These are phyloP conservation scores for Salvator merianae DNA, from an alignment of 2,113 vertebrate species.

Conservation along the genomic window DNA sequence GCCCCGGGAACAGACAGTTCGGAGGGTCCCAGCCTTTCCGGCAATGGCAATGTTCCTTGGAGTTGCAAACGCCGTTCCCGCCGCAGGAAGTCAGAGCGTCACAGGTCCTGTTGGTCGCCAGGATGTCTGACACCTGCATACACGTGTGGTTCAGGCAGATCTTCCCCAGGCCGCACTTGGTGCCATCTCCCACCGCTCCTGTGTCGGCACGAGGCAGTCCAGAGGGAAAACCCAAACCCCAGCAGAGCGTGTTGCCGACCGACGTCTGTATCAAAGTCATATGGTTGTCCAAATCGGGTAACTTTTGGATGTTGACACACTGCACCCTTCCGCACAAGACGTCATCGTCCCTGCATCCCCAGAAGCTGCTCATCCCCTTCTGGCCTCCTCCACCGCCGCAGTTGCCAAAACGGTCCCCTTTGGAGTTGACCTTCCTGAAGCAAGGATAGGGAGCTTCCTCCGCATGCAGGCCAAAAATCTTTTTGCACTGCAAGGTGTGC, in stretches of 20 bases:
- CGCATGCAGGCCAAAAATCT: slow-evolving; percentile 11
- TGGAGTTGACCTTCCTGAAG: slow-evolving; percentile 25
- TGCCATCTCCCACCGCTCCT: not conserved
- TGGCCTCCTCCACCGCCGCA: slow-evolving; percentile 13
- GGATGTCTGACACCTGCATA: not conserved
- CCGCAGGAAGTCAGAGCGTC: not conserved
- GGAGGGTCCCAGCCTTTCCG: slow-evolving; percentile 78
- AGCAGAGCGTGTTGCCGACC: slow-evolving; percentile 17
- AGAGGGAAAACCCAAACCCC: slow-evolving; percentile 33
- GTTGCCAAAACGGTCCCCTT: slow-evolving; percentile 62
- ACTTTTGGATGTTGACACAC: not conserved
- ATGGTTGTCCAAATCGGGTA: slow-evolving; percentile 17
- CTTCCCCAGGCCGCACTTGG: slow-evolving; percentile 7
- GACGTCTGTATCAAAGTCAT: slow-evolving; percentile 32
- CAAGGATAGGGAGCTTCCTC: not conserved
- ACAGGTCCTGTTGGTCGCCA: slow-evolving; percentile 10
- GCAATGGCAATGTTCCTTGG: slow-evolving; percentile 81
- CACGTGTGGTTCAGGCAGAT: slow-evolving; percentile 31
- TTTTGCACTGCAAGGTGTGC: not conserved
- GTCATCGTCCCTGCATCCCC: not conserved
- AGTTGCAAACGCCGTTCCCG: slow-evolving; percentile 73
- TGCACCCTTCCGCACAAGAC: slow-evolving; percentile 59
- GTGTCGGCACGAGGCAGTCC: rapidly evolving
- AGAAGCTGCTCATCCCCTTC: rapidly evolving
- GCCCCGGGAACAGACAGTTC: slow-evolving; percentile 65